A percentile compares a stretch with the other conserved stretches of the same genome.
Conservation (phyloP, 2,113 vertebrate genomes). For the Zosterops japonicus region DNA sequence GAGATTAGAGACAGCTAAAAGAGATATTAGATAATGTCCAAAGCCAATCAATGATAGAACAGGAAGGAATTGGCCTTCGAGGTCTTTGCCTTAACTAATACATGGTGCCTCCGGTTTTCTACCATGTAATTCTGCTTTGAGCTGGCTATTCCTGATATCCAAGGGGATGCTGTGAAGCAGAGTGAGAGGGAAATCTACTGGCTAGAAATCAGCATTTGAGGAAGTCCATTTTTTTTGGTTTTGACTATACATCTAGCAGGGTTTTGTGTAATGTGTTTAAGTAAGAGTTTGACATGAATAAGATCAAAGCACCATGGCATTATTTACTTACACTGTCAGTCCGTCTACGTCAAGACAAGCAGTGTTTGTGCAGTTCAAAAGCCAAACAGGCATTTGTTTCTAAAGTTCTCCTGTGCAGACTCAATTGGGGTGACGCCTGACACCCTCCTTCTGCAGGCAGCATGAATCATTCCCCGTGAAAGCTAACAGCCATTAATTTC, state of each 20-base stretch:
- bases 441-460: slow-evolving; percentile 14
- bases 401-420: not conserved
- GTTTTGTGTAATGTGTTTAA: not conserved
- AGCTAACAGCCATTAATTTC: slow-evolving; percentile 70
- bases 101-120: not conserved
- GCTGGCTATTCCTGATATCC: not conserved
- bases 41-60: not conserved
- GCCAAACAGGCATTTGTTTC: slow-evolving; percentile 37
- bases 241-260: not conserved
- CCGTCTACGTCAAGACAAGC: not conserved
- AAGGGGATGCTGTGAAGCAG: not conserved
- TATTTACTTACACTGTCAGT: slow-evolving; percentile 33
- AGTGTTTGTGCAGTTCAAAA: not conserved
- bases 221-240: not conserved
- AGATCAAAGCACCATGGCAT: slow-evolving; percentile 1
- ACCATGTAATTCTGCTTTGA: not conserved
- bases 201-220: not conserved
- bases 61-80: not conserved
- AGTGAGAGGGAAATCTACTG: not conserved
- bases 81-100: not conserved
- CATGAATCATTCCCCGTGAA: slow-evolving; percentile 33
- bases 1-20: not conserved
- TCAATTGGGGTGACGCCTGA: not conserved
- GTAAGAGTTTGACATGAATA: not conserved
- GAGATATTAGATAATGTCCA: not conserved